Evolutionary conservation across 2,113 vertebrate genomes (phyloP).

Genomic region (Pygoscelis adeliae): DNA sequence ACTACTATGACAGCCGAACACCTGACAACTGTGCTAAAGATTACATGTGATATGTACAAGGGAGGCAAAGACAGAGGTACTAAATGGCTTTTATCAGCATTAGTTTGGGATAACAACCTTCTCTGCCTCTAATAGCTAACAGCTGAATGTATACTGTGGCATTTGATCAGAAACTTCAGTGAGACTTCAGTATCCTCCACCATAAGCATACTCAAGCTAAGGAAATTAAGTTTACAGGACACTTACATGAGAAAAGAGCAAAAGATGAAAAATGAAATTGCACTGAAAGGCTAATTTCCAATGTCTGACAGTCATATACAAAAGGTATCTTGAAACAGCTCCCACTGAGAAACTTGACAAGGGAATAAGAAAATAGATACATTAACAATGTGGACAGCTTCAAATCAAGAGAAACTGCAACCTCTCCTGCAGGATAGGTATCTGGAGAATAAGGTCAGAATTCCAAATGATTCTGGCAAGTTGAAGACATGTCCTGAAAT

Average conservation of each 20-base stretch:
- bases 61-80: neutral
- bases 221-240: neutral
- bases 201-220: neutral
- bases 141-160: neutral
- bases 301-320: neutral
- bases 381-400: neutral
- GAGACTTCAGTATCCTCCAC: neutral
- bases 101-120: neutral
- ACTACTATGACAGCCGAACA: neutral
- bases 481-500: neutral
- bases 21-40: neutral
- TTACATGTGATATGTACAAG: neutral
- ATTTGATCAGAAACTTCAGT: neutral
- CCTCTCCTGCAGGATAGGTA: neutral
- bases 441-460: neutral
- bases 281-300: neutral
- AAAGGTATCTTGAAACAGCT: neutral
- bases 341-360: neutral
- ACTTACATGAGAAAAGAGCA: neutral
- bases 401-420: neutral
- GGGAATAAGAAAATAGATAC: neutral
- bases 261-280: neutral
- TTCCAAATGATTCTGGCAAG: neutral
- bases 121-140: neutral
- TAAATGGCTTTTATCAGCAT: neutral